Base-by-base conservation (phyloP, 1,140 invertebrate genomes). In the Centruroides sculpturatus region DNA sequence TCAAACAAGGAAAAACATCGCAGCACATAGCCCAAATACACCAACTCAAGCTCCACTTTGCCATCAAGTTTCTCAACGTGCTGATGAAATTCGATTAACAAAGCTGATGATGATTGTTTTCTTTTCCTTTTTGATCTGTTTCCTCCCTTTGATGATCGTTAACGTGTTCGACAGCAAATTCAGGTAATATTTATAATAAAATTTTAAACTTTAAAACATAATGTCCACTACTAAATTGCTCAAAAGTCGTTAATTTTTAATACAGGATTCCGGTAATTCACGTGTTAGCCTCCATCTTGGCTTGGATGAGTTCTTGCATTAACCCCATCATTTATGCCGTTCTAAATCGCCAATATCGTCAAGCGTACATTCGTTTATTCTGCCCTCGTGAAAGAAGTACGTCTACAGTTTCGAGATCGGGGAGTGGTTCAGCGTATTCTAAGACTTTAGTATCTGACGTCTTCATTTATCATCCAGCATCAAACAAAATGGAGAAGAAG, bases 21-120 rank as follows among this genome's bases (percentile, higher is more conserved):
- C 59, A 11, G 61, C 60, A 4, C 64, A 65, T 36, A 51, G 59
- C 11, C 64, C 57, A n/a, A 57, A 35, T 7, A 60, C 47, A 3
- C 57, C 62, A 3, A 59, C 55, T 35, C 59, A 55, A 5, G 55
- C 54, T 3, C 57, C 64, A 5, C 46, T 62, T 41, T 35, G 53
- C 3, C 55, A 59, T 7, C 63, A 64, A 35, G 56, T 58, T 0
- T 59, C 59, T 10, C 52, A 58, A n/a, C 56, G 69, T 41, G 55
- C 59, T 35, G 62, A 63, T 13, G 69, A 71, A 59, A 59, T 69
- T 23, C 78, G 86, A 41, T 77, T 92, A 23, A 91, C 88, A 3
- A 82, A 82, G 61, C 79, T 91, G 64, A 92, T 92, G 86, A 75
- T 89, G 51, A 82, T 83, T 11, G 91, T 92, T 68, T 92, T 92